Base-by-base conservation (phyloP, 2,888 invertebrate species). In the Andrena hattorfiana region DNA sequence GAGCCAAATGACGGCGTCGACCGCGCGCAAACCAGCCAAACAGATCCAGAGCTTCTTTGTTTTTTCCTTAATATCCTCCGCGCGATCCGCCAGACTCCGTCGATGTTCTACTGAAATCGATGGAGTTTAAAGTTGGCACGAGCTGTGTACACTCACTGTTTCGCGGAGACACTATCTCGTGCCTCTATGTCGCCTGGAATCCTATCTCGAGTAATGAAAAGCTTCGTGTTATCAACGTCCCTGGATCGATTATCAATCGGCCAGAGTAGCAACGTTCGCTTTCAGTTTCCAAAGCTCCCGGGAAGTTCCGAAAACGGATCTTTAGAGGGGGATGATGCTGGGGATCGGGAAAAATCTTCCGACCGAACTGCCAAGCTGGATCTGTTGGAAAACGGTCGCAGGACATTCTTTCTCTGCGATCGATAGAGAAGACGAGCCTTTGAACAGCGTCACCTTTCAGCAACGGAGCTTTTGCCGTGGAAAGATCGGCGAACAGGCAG, bases 11-110 rank as follows among this genome's bases (percentile, higher is more conserved):
- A 16, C 16, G 42, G 42, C 72, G 42, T 54, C 73, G 35, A 76
- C 73, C 80, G 76, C 48, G 83, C 69, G 81, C 69, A 81, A 83
- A 83, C 77, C 78, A 68, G 59, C 35, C 84, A 51, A 79, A 78
- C 72, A 84, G 60, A 73, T 69, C 60, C 49, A 49, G 56, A 28
- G 32, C 26, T 56, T 81, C 66, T 78, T 77, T 82, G 83, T 81
- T 71, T 82, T 82, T 48, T 49, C 67, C 71, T 83, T 77, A 74
- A 81, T 73, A 67, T 83, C 62, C 60, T 49, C 20, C 28, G 32
- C 56, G 49, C 1, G 13, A 13, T 54, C 35, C 64, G 16, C 80
- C 16, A 48, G 68, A 54, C 63, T 51, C 30, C 51, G 48, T 62
- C 72, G 74, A 71, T 54, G 69, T 71, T 56, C 81, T 70, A 81